phyloP scores from a whole-genome alignment of 2,113 vertebrate genomes.

The Hyperopisus bebe region DNA sequence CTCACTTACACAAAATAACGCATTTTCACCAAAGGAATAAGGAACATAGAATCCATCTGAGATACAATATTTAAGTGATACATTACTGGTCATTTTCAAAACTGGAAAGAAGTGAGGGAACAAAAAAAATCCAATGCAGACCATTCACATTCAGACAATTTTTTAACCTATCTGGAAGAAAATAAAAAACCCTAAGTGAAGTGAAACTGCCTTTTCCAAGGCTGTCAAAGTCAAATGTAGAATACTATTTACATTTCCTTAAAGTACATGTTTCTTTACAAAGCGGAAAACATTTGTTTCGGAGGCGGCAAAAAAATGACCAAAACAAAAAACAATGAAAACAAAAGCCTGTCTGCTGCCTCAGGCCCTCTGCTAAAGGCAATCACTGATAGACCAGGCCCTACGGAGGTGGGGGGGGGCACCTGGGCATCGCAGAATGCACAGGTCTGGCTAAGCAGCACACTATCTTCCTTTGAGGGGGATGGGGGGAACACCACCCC shows the following conservation, averaged over 20 bases:
- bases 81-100: conserved; percentile 47
- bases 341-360: conserved; percentile 29
- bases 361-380: conserved; percentile 43
- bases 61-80: conserved; percentile 52
- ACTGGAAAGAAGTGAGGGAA: conserved; percentile 47
- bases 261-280: conserved; percentile 44
- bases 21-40: conserved; percentile 55
- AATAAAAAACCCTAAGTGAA: conserved; percentile 38
- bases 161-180: conserved; percentile 45
- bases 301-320: conserved; percentile 21
- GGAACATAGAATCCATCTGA: conserved; percentile 45
- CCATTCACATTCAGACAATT: conserved; percentile 41
- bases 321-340: conserved; percentile 12
- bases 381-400: conserved; percentile 24
- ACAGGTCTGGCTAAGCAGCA: neutral
- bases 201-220: conserved; percentile 44
- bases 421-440: neutral
- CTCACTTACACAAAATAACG: conserved; percentile 55
- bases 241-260: conserved; percentile 52
- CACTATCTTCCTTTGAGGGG: neutral
- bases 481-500: neutral
- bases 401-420: neutral
- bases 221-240: conserved; percentile 46
- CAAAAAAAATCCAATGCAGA: conserved; percentile 52
- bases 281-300: conserved; percentile 50